These are phyloP conservation scores for Teinopalpus imperialis DNA, from an alignment of 2,888 invertebrate genomes.

Conservation along the genomic window DNA sequence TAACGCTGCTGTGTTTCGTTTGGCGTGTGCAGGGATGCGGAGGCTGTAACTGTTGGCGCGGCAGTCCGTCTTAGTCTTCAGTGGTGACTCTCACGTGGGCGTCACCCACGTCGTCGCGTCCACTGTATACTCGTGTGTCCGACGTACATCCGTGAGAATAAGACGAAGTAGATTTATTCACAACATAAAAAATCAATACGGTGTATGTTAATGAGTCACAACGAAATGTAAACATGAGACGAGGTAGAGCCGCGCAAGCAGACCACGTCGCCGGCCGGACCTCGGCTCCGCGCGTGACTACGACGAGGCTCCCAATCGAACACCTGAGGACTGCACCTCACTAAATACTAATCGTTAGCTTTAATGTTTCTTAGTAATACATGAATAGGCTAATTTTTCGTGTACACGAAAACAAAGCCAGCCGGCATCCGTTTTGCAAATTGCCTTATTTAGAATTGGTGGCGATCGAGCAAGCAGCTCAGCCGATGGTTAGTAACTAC, in stretches of 20 bases:
- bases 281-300: neutral
- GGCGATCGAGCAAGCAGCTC: no score
- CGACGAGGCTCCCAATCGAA: neutral
- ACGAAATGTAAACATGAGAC: neutral
- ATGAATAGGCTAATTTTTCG: conserved; percentile 2
- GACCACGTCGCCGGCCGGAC: conserved; percentile 12
- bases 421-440: neutral
- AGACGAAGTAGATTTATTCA: neutral
- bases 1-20: no score
- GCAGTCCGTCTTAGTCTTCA: no score
- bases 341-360: conserved; percentile 7
- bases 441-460: no score
- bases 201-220: conserved; percentile 1
- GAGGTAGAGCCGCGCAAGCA: no score
- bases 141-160: neutral
- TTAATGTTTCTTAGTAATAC: conserved; percentile 8
- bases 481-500: no score
- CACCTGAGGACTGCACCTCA: neutral
- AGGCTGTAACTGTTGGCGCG: no score
- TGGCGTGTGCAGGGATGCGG: no score
- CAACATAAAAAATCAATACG: neutral
- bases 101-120: no score
- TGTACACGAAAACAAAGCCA: neutral
- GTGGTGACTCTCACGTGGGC: no score
- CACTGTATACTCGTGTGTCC: no score